phyloP scores from a whole-genome alignment of 2,888 invertebrate genomes.

The Eudasyphora cyanicolor region DNA sequence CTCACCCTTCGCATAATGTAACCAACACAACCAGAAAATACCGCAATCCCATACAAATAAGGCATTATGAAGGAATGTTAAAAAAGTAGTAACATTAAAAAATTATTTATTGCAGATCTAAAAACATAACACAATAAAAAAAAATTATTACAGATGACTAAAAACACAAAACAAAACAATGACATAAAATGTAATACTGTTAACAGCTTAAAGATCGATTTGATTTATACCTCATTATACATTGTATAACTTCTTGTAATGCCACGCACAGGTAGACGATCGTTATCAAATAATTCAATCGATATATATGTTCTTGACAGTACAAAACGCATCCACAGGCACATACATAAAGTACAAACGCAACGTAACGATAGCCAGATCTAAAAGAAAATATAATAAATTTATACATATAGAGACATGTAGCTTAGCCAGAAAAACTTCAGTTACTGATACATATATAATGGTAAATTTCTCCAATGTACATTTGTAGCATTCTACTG shows the following conservation, averaged over 20 bases:
- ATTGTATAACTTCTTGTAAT: constrained; percentile 81
- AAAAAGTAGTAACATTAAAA: neutral
- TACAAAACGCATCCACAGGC: constrained; percentile 82
- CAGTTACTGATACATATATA: neutral
- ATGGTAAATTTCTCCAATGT: too few species aligned
- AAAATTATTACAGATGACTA: constrained; percentile 4
- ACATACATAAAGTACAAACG: constrained; percentile 80
- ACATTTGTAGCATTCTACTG: too few species aligned
- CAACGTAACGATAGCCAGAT: constrained; percentile 68
- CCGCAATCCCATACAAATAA: too few species aligned
- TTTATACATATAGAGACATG: too few species aligned
- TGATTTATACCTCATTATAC: constrained; percentile 1
- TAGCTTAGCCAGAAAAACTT: neutral
- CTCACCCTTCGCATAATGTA: too few species aligned
- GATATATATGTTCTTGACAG: constrained; percentile 83
- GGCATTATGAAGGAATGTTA: neutral
- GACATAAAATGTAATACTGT: neutral
- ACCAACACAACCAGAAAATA: too few species aligned
- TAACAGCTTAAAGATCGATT: neutral
- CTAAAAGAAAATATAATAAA: constrained; percentile 66
- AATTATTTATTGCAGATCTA: neutral
- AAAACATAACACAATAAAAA: neutral
- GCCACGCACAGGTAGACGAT: constrained; percentile 82
- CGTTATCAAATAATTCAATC: constrained; percentile 83
- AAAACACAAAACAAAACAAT: neutral